These are phyloP conservation scores for Dendroctonus valens DNA, from an alignment of 1,140 invertebrate genomes.

Conservation along the genomic window DNA sequence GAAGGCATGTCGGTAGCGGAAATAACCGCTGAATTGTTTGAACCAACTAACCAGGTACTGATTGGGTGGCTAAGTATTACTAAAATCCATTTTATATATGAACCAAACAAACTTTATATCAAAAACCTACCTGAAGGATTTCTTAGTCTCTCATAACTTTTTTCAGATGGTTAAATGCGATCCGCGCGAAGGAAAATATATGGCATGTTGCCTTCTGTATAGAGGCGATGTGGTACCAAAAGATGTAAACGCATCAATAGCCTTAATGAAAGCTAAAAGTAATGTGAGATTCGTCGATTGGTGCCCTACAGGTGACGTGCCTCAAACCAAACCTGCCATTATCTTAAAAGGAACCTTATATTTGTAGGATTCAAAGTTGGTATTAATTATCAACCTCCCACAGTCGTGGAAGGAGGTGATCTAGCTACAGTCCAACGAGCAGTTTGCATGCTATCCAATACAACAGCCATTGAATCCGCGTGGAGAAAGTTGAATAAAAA, in stretches of 20 bases:
- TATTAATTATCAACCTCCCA: constrained; percentile 83
- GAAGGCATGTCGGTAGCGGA: constrained; percentile 59
- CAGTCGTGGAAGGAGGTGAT: constrained; percentile 75
- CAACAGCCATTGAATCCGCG: constrained; percentile 76
- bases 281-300: constrained; percentile 89
- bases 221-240: constrained; percentile 58
- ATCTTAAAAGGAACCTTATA: background rate
- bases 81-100: background rate
- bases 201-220: constrained; percentile 78
- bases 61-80: background rate
- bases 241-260: constrained; percentile 77
- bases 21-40: constrained; percentile 52
- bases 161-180: constrained; percentile 82
- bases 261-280: constrained; percentile 76
- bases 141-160: background rate
- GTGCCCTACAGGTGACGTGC: constrained; percentile 74
- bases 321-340: background rate
- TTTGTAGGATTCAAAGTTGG: constrained; percentile 72
- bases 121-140: background rate
- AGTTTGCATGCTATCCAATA: constrained; percentile 83
- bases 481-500: constrained; percentile 74
- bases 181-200: constrained; percentile 79
- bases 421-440: constrained; percentile 79
- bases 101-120: no score
- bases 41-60: constrained; percentile 57